phyloP scores from a whole-genome alignment of 2,888 invertebrate genomes.

The Pseudococcus longispinus region DNA sequence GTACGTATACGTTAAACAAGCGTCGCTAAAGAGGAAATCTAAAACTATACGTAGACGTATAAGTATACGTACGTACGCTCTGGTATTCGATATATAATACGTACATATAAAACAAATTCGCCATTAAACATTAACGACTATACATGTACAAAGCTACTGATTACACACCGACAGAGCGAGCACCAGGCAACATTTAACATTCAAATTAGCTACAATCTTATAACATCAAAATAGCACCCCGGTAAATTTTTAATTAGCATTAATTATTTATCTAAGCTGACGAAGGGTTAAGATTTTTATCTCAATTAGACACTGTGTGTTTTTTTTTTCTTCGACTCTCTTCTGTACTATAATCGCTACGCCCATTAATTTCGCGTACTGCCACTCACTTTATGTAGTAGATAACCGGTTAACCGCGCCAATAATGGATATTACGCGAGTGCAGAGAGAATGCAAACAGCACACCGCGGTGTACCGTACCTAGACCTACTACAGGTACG shows the following conservation, averaged over 20 bases:
- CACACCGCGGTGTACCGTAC: too few relatives aligned
- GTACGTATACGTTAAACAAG: slow-evolving; percentile 1
- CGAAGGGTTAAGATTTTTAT: slow-evolving; percentile 28
- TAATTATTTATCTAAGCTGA: slow-evolving; percentile 31
- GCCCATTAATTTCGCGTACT: slow-evolving; percentile 15
- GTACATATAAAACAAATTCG: slow-evolving; percentile 10
- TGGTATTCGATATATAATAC: slow-evolving; percentile 15
- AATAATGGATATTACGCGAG: not conserved
- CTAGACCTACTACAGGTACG: not conserved
- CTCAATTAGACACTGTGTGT: slow-evolving; percentile 8
- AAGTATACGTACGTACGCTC: not conserved
- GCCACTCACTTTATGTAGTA: not conserved
- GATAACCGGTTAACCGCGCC: not conserved
- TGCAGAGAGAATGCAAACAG: too few relatives aligned
- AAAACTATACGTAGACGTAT: not conserved
- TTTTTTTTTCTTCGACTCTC: not conserved
- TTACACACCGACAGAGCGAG: not conserved
- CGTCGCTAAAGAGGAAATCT: slow-evolving; percentile 31
- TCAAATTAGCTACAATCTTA: slow-evolving; percentile 30
- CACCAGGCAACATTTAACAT: slow-evolving; percentile 25
- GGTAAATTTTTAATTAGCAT: slow-evolving; percentile 30
- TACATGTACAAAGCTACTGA: slow-evolving; percentile 18
- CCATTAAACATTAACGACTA: slow-evolving; percentile 21
- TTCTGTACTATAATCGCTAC: not conserved
- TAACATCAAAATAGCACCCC: not conserved